Evolutionary conservation across 2,888 invertebrate species (phyloP).

Genomic region (Myathropa florea): DNA sequence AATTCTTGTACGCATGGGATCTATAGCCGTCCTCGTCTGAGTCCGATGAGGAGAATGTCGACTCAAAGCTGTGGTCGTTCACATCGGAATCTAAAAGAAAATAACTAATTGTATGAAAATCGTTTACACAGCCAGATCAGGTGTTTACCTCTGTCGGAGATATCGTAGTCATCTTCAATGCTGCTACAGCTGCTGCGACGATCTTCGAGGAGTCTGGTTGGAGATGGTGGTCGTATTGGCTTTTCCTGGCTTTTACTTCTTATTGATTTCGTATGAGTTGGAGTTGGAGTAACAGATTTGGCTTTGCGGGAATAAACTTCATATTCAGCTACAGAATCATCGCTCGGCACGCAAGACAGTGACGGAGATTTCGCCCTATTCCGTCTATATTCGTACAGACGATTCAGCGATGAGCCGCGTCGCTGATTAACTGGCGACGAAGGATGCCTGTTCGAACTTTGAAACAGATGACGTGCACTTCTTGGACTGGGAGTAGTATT

Average conservation of each 20-base stretch:
- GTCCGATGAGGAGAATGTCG: slow-evolving; percentile 75
- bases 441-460: slow-evolving; percentile 21
- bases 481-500: slow-evolving; percentile 77
- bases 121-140: not conserved
- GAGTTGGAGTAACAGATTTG: slow-evolving; percentile 66
- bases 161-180: slow-evolving; percentile 74
- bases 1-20: slow-evolving; percentile 76
- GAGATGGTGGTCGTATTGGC: slow-evolving; percentile 7
- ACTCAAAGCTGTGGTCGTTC: slow-evolving; percentile 74
- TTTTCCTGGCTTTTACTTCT: slow-evolving; percentile 11
- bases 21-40: slow-evolving; percentile 77
- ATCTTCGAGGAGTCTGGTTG: not conserved
- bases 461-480: slow-evolving; percentile 72
- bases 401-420: slow-evolving; percentile 55
- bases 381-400: slow-evolving; percentile 71
- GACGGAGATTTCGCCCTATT: slow-evolving; percentile 70
- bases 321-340: slow-evolving; percentile 40
- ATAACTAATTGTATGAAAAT: not conserved
- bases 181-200: slow-evolving; percentile 45
- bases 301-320: slow-evolving; percentile 56
- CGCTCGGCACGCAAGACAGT: slow-evolving; percentile 37
- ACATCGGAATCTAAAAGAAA: slow-evolving; percentile 73
- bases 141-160: slow-evolving; percentile 75
- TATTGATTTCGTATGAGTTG: slow-evolving; percentile 15
- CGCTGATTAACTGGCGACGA: slow-evolving; percentile 70